Percentiles rank a stretch among this genome's conserved stretches.
Conservation (phyloP, 2,888 invertebrate species). For the Erebia palarica region DNA sequence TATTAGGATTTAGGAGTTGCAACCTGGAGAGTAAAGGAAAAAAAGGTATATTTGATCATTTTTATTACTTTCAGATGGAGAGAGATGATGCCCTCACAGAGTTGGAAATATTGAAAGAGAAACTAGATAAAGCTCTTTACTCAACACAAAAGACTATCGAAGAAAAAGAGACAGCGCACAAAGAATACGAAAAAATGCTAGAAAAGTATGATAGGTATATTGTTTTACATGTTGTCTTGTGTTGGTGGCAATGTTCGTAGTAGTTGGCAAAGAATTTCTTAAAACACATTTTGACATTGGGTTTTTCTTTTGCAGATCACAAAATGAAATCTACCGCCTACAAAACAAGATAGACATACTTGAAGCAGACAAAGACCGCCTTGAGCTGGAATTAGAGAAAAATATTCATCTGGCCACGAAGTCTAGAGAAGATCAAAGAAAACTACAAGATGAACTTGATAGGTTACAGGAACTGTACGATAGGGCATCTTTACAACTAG, state of each 20-base stretch:
- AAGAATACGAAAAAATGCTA: constrained; percentile 95
- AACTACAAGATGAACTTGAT: constrained; percentile 92
- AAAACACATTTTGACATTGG: constrained; percentile 10
- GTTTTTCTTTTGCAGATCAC: constrained; percentile 84
- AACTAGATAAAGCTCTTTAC: constrained; percentile 93
- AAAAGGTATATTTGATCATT: neutral
- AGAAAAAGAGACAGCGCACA: constrained; percentile 93
- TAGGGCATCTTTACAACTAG: constrained; percentile 91
- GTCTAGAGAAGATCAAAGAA: constrained; percentile 92
- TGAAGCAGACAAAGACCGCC: constrained; percentile 93
- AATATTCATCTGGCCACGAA: constrained; percentile 90
- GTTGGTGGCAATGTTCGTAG: constrained; percentile 58
- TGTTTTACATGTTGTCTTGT: constrained; percentile 69
- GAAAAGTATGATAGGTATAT: constrained; percentile 94
- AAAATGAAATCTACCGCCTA: constrained; percentile 93
- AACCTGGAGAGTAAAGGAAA: too few species aligned
- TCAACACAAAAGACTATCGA: constrained; percentile 92
- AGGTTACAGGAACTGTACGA: constrained; percentile 95
- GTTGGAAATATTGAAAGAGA: constrained; percentile 93
- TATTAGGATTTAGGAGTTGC: neutral
- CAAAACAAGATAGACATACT: constrained; percentile 94
- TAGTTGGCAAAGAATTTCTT: constrained; percentile 37
- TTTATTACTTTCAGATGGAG: constrained; percentile 85
- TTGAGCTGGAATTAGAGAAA: constrained; percentile 93
- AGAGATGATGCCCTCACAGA: constrained; percentile 93